A percentile compares a stretch with the other conserved stretches of the same genome.
These are phyloP conservation scores for Tragulus kanchil DNA, from an alignment of 2,113 vertebrate species.

Conservation along the genomic window DNA sequence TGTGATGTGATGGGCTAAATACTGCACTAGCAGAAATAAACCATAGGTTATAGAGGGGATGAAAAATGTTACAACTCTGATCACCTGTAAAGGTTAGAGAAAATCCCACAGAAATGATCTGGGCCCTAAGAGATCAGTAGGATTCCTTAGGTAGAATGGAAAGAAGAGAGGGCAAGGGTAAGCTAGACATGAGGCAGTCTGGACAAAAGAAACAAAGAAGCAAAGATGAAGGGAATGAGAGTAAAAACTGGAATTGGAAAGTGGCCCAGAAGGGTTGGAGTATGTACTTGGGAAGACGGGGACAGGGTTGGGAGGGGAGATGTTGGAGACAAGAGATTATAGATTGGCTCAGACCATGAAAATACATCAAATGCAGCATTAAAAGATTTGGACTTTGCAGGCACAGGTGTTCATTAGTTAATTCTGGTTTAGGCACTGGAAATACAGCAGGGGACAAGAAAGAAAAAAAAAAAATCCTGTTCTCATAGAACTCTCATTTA, in stretches of 20 bases:
- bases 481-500: neutral
- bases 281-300: neutral
- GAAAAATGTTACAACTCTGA: neutral
- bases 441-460: neutral
- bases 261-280: neutral
- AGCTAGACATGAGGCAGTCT: neutral
- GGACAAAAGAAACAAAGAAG: neutral
- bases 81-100: neutral
- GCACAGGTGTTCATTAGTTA: neutral
- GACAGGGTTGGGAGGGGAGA: rapidly evolving
- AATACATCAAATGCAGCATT: neutral
- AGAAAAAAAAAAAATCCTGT: neutral
- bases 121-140: neutral
- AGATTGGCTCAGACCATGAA: neutral
- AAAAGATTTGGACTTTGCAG: neutral
- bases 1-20: neutral
- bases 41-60: neutral
- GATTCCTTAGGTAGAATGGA: neutral
- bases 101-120: neutral
- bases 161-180: neutral
- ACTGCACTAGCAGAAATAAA: neutral
- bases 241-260: neutral
- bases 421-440: neutral
- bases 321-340: neutral
- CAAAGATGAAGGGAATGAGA: neutral